Percentiles rank a stretch among this genome's conserved stretches.
Evolutionary conservation across 1,140 invertebrate species (phyloP).

Genomic region (Brachionus asplanchnoidis): DNA sequence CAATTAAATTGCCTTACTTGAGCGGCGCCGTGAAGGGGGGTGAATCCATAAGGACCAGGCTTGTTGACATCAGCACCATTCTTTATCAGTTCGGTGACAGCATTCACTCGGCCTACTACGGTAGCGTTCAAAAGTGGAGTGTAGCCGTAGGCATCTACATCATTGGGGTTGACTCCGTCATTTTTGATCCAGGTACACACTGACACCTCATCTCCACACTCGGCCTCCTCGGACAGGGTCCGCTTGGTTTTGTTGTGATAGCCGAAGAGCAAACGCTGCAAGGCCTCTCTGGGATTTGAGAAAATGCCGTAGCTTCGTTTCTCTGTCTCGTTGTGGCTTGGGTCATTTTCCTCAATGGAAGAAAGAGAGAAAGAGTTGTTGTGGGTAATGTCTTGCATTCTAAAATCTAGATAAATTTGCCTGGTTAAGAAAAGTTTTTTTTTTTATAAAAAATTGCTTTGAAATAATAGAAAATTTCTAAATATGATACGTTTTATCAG

Average conservation of each 20-base stretch:
- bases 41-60: slow-evolving; percentile 34
- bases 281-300: neutral
- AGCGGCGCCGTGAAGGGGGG: slow-evolving; percentile 37
- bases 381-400: neutral
- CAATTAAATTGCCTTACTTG: neutral
- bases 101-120: neutral
- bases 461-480: slow-evolving; percentile 5
- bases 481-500: slow-evolving; percentile 24
- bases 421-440: neutral
- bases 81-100: slow-evolving; percentile 22
- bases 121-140: slow-evolving; percentile 33
- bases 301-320: neutral
- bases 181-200: slow-evolving; percentile 28
- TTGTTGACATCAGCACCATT: slow-evolving; percentile 32
- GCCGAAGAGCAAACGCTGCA: neutral
- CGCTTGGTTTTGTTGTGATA: slow-evolving; percentile 13
- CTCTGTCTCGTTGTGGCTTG: neutral
- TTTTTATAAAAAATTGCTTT: neutral
- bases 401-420: neutral
- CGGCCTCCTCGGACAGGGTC: slow-evolving; percentile 35
- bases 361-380: neutral
- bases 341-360: neutral
- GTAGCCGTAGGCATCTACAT: slow-evolving; percentile 30
- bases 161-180: slow-evolving; percentile 16
- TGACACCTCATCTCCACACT: slow-evolving; percentile 11